Conservation (phyloP, 1,140 invertebrate species). For the Hestina assimilis region DNA sequence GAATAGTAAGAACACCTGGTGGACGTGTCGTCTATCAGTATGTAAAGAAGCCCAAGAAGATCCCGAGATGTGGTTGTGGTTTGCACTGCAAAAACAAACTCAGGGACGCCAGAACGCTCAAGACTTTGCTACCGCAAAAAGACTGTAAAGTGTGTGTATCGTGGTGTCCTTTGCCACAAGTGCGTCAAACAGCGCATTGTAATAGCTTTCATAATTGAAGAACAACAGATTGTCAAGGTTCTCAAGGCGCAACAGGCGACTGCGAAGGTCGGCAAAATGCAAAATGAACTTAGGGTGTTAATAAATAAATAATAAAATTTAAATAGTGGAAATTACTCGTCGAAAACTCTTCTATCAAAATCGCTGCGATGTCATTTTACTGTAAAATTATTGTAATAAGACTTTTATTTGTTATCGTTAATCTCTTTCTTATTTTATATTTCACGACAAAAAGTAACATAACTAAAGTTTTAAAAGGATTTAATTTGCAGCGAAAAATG, state of each 20-base stretch:
- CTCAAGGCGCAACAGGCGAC: constrained; percentile 93
- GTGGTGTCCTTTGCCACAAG: constrained; percentile 97
- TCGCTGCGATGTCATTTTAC: too few relatives aligned
- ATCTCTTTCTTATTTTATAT: too few relatives aligned
- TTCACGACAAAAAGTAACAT: too few relatives aligned
- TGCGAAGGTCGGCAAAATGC: constrained; percentile 69
- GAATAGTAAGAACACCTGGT: constrained; percentile 96
- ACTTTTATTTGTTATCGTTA: too few relatives aligned
- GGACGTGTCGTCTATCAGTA: constrained; percentile 98
- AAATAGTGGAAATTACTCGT: too few relatives aligned
- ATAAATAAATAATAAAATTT: constrained; percentile 57
- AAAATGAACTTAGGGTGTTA: constrained; percentile 73
- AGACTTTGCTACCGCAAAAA: constrained; percentile 95
- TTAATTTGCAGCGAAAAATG: too few relatives aligned
- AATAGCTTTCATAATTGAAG: constrained; percentile 98
- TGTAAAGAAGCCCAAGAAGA: constrained; percentile 96
- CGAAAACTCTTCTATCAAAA: too few relatives aligned
- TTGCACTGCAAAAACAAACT: constrained; percentile 97
- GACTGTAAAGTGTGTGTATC: constrained; percentile 97
- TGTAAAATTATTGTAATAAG: too few relatives aligned
- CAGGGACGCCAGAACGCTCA: constrained; percentile 95
- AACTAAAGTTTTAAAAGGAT: too few relatives aligned
- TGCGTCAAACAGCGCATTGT: constrained; percentile 98
- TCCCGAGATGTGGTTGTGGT: constrained; percentile 98
- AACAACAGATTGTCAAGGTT: constrained; percentile 98